Evolutionary conservation across 1,140 invertebrate genomes (phyloP), one percentile per base, ranked within the genome.

Genomic region (Schlechtendalia chinensis): DNA sequence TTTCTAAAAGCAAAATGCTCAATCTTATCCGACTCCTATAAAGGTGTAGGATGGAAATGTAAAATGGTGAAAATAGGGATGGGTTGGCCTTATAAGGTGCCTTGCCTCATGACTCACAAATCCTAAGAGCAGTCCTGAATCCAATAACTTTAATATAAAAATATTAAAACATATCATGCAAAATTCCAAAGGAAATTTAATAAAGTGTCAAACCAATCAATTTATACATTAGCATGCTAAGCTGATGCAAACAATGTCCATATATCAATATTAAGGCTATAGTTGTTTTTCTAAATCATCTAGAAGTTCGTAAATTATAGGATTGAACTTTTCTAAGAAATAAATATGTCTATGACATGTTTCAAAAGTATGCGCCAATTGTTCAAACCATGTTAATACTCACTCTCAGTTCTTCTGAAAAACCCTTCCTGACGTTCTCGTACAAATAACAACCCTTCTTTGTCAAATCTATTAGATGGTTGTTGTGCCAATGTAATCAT

Each of bases 391-490:
- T 61, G 12, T 29, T 17, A 10, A n/a, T 59, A 61, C 75, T 79
- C 88, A 97, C 95, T 93, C 90, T 97, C 95, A 81, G 91, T 91
- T 86, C 93, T 90, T 84, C 94, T 91, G 86, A 98, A 95, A 86
- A 97, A 95, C 67, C 94, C 92, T 85, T 97, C 95, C 84, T 96
- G 93, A 82, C 93, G 91, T 86, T 97, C 95, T 82, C 90, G 91
- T 63, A 98, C 89, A 77, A 92, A 91, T 71, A 97, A 88, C 82
- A 94, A 89, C 24, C 96, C 96, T 89, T 97, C 95, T 84, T 94
- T 95, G 85, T 97, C 95, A 87, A 96, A 97, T 86, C 93, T 94
- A 83, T 93, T 91, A 17, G 92, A 91, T 32, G 94, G 92, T 86
- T 96, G 93, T 11, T 91, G 91, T 65, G 94, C 94, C 85, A 97